Percentiles rank a stretch among this genome's conserved stretches.
phyloP scores from a whole-genome alignment of 2,888 invertebrate genomes.

The Hartigia nigra region DNA sequence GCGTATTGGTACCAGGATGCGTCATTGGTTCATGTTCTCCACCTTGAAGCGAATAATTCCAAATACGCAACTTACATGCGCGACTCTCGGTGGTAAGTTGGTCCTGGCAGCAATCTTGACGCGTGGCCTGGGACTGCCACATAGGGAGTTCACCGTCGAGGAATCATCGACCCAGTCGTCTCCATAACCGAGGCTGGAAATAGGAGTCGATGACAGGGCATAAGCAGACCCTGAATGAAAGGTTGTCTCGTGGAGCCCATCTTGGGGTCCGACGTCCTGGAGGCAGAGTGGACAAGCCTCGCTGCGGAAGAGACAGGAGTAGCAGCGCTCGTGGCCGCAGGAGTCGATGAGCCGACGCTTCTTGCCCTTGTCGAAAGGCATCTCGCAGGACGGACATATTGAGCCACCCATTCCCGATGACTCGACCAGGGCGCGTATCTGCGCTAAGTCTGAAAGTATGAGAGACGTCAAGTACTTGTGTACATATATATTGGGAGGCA shows the following conservation, averaged over 20 bases:
- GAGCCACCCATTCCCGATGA: slow-evolving; percentile 75
- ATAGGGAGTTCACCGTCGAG: slow-evolving; percentile 59
- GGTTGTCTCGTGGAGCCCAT: background rate
- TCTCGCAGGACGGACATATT: slow-evolving; percentile 86
- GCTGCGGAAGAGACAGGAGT: slow-evolving; percentile 93
- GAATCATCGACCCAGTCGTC: slow-evolving; percentile 59
- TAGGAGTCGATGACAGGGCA: background rate
- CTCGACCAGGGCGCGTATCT: slow-evolving; percentile 83
- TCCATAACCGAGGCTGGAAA: slow-evolving; percentile 23
- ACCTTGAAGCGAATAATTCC: background rate
- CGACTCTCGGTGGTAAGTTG: slow-evolving; percentile 39
- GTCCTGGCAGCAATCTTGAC: slow-evolving; percentile 47
- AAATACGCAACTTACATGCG: slow-evolving; percentile 66
- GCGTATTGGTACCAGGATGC: background rate
- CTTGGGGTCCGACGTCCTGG: slow-evolving; percentile 9
- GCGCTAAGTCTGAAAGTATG: slow-evolving; percentile 80
- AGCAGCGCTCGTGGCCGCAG: slow-evolving; percentile 95
- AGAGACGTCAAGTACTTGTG: background rate
- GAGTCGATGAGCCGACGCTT: slow-evolving; percentile 94
- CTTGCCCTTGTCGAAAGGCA: slow-evolving; percentile 97
- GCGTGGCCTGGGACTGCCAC: slow-evolving; percentile 59
- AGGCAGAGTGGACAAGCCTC: slow-evolving; percentile 89
- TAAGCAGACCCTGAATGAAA: background rate
- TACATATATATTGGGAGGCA: background rate
- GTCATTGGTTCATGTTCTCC: background rate